Percentiles rank a stretch among this genome's conserved stretches.
Evolutionary conservation across 2,797 vertebrate species (phyloP).

Genomic region (Craterocephalus amniculus): DNA sequence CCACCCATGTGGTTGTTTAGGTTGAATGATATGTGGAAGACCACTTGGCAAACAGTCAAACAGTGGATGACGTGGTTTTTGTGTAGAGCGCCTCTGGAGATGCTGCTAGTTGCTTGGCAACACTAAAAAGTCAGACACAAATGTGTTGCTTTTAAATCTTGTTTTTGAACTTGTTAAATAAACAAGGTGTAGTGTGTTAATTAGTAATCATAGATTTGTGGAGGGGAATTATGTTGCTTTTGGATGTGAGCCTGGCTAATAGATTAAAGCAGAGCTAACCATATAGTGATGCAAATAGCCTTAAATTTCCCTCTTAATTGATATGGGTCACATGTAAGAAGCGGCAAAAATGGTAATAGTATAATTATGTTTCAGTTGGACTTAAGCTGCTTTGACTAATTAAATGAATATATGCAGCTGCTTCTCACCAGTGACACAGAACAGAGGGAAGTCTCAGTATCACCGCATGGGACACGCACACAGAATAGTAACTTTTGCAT

Average conservation of each 20-base stretch:
- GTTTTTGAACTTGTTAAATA: background rate
- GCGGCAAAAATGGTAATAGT: background rate
- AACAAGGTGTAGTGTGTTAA: conserved; percentile 5
- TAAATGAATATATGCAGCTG: background rate
- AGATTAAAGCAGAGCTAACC: background rate
- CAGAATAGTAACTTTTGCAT: conserved; percentile 67
- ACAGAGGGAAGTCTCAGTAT: conserved; percentile 6
- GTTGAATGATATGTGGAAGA: background rate
- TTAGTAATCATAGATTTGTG: background rate
- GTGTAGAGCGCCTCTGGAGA: background rate
- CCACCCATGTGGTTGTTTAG: background rate
- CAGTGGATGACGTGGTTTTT: background rate
- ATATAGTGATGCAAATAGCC: background rate
- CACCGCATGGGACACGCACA: conserved; percentile 19
- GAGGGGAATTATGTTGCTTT: conserved; percentile 5
- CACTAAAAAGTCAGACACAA: background rate
- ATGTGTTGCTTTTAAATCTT: background rate
- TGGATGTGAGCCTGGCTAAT: background rate
- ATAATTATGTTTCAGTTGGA: background rate
- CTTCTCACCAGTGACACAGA: conserved; percentile 21
- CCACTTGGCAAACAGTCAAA: background rate
- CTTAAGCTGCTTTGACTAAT: background rate
- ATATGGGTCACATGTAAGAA: background rate
- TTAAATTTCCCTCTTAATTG: background rate
- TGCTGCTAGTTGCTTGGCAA: background rate